These are phyloP conservation scores for Chaunax sp. DNA, from an alignment of 2,797 vertebrate genomes.

Conservation along the genomic window DNA sequence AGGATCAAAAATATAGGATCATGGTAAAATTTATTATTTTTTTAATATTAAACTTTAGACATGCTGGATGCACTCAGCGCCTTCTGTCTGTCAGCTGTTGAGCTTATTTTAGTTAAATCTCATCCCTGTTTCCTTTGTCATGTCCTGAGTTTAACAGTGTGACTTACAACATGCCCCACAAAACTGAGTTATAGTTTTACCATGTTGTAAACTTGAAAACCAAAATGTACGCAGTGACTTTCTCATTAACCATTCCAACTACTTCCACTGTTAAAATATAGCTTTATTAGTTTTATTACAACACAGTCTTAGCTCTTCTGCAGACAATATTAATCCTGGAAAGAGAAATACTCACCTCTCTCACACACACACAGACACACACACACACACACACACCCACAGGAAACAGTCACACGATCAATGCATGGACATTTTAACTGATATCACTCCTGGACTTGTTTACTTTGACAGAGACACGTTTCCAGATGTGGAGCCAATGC, in stretches of 20 bases:
- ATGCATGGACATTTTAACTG: slow-evolving; percentile 38
- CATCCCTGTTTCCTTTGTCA: background rate
- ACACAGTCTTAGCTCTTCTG: slow-evolving; percentile 60
- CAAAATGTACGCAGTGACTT: slow-evolving; percentile 54
- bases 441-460: slow-evolving; percentile 27
- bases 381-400: slow-evolving; percentile 41
- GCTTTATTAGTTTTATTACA: slow-evolving; percentile 77
- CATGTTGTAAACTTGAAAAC: background rate
- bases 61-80: too few relatives aligned
- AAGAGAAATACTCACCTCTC: slow-evolving; percentile 29
- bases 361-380: slow-evolving; percentile 47
- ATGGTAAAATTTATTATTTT: too few relatives aligned
- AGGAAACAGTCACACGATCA: slow-evolving; percentile 60
- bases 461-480: slow-evolving; percentile 21
- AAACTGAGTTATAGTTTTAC: background rate
- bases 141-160: background rate
- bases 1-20: too few relatives aligned
- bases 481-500: slow-evolving; percentile 23
- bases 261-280: slow-evolving; percentile 82
- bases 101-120: too few relatives aligned
- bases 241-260: slow-evolving; percentile 32
- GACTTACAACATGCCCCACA: background rate
- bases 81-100: too few relatives aligned
- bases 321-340: slow-evolving; percentile 57
- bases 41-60: too few relatives aligned